Conservation (phyloP, 2,113 vertebrate genomes). For the Dendropsophus ebraccatus region DNA sequence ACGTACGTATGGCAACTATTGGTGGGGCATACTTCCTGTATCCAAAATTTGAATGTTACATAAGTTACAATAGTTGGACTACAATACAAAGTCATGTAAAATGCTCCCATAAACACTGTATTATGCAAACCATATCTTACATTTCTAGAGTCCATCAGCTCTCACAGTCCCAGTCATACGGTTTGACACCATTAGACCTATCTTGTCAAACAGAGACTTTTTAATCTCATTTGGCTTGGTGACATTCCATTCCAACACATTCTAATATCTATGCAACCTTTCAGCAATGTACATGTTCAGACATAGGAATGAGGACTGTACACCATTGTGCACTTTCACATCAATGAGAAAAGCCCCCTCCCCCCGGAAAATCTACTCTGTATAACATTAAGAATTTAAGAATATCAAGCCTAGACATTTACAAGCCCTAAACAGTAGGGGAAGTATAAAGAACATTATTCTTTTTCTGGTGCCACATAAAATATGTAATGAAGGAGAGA, state of each 20-base stretch:
- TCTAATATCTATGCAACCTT: slow-evolving; percentile 46
- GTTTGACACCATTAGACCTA: neutral
- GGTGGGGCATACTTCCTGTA: too few relatives aligned
- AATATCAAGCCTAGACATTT: neutral
- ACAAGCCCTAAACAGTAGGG: neutral
- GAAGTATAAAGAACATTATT: slow-evolving; percentile 26
- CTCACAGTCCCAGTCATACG: too few relatives aligned
- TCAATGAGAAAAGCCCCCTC: neutral
- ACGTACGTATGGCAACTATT: too few relatives aligned
- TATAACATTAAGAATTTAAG: neutral
- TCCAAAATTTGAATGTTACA: too few relatives aligned
- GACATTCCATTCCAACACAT: slow-evolving; percentile 29
- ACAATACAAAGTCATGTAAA: too few relatives aligned
- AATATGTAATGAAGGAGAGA: slow-evolving; percentile 13
- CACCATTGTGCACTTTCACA: neutral
- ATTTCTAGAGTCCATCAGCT: neutral
- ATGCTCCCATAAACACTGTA: too few relatives aligned
- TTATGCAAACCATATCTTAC: too few relatives aligned
- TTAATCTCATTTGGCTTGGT: slow-evolving; percentile 15
- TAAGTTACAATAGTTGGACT: too few relatives aligned
- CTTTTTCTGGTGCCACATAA: neutral
- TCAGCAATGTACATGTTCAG: slow-evolving; percentile 42
- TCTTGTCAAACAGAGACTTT: slow-evolving; percentile 16
- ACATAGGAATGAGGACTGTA: neutral
- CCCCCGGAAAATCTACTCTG: neutral